phyloP scores from a whole-genome alignment of 2,113 vertebrate genomes.

The Galbula dea region DNA sequence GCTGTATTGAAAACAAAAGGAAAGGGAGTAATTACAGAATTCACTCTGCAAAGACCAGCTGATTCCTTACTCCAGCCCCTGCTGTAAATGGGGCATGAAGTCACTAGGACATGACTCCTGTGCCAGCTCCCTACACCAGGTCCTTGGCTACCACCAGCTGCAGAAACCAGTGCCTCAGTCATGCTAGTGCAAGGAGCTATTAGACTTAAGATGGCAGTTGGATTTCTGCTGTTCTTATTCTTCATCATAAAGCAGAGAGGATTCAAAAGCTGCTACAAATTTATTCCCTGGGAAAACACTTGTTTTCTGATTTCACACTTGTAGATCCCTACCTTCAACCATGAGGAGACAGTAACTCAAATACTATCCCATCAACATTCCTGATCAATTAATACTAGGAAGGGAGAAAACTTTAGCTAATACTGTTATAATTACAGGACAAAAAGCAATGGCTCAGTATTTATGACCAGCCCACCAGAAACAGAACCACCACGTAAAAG shows the following conservation, averaged over 20 bases:
- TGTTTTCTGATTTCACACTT: rapidly evolving
- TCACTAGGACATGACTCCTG: background rate
- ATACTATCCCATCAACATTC: background rate
- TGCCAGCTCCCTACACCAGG: rapidly evolving
- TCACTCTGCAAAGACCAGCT: background rate
- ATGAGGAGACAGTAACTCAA: background rate
- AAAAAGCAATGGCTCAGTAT: background rate
- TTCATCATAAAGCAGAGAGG: background rate
- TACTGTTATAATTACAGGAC: background rate
- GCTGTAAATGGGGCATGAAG: no score
- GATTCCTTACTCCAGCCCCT: background rate
- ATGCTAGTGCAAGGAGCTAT: rapidly evolving
- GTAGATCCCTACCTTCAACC: rapidly evolving
- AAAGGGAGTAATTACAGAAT: background rate
- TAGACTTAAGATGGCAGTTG: background rate
- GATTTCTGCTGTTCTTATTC: background rate
- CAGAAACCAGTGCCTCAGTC: background rate
- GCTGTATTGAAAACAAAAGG: background rate
- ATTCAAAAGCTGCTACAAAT: background rate
- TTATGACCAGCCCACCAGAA: slow-evolving; percentile 16
- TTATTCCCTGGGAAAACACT: background rate
- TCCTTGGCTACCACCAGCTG: background rate
- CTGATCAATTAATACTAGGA: background rate
- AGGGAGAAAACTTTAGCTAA: background rate
- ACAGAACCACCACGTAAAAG: background rate